Conservation (phyloP, 2,888 invertebrate species). For the Cerceris rybyensis region DNA sequence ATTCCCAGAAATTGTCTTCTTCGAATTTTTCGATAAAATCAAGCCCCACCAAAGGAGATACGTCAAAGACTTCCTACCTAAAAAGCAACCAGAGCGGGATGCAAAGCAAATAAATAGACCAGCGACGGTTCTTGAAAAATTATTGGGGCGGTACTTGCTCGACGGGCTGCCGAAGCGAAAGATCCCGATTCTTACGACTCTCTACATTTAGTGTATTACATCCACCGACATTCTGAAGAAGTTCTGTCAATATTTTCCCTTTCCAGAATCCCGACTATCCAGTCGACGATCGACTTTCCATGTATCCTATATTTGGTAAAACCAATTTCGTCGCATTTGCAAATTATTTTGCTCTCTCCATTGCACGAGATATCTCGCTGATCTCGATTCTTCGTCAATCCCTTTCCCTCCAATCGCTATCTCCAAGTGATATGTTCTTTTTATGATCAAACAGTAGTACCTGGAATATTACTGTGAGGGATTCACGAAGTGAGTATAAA, state of each 20-base stretch:
- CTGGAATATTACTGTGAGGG: too few species aligned
- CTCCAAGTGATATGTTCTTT: too few species aligned
- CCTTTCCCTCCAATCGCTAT: too few species aligned
- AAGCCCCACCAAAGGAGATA: not conserved
- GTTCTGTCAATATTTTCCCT: not conserved
- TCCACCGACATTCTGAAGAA: not conserved
- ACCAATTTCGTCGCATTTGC: too few species aligned
- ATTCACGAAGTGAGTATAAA: too few species aligned
- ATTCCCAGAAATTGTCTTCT: not conserved
- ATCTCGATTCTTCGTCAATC: not conserved
- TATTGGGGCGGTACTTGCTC: slow-evolving; percentile 16
- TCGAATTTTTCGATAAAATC: not conserved
- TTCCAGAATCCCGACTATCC: not conserved
- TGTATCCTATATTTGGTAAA: too few species aligned
- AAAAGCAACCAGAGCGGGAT: slow-evolving; percentile 17
- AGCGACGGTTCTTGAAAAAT: slow-evolving; percentile 15
- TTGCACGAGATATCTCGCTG: not conserved
- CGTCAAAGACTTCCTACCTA: not conserved
- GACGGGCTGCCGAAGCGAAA: slow-evolving; percentile 11
- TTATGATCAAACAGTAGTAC: too few species aligned
- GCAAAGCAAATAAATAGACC: not conserved
- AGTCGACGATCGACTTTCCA: not conserved
- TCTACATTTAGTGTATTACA: not conserved
- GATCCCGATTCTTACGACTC: not conserved
- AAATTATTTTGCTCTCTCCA: not conserved